Percentiles rank a stretch among this genome's conserved stretches.
These are phyloP conservation scores for Alauda arvensis DNA, from an alignment of 2,797 vertebrate genomes.

Conservation along the genomic window DNA sequence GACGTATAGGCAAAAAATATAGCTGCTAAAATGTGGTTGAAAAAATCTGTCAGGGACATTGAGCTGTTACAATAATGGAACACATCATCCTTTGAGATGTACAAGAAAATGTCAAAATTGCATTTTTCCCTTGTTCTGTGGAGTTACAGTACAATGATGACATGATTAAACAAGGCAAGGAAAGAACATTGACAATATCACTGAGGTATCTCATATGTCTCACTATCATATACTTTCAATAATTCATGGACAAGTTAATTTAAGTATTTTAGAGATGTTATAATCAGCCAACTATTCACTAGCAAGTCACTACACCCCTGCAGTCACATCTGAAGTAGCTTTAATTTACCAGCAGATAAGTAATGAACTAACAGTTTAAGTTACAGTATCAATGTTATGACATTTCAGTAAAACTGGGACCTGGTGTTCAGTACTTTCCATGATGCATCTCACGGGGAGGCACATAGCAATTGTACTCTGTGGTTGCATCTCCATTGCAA, in stretches of 20 bases:
- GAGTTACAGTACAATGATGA: background rate
- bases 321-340: background rate
- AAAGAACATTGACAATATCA: background rate
- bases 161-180: background rate
- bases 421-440: background rate
- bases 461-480: background rate
- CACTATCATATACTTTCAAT: background rate
- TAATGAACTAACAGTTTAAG: background rate
- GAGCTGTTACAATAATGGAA: background rate
- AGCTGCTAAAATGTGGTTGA: background rate
- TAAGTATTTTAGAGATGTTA: background rate
- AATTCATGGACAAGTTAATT: slow-evolving; percentile 5
- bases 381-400: background rate
- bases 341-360: slow-evolving; percentile 2
- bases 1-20: background rate
- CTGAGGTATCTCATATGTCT: background rate
- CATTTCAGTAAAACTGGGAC: background rate
- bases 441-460: background rate
- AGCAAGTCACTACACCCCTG: background rate
- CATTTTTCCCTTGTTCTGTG: background rate
- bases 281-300: slow-evolving; percentile 4
- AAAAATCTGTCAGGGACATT: background rate
- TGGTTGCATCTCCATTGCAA: background rate
- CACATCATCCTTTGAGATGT: background rate
- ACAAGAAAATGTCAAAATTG: background rate